These are phyloP conservation scores for Phasianus colchicus DNA, from an alignment of 2,113 vertebrate genomes.

Conservation along the genomic window DNA sequence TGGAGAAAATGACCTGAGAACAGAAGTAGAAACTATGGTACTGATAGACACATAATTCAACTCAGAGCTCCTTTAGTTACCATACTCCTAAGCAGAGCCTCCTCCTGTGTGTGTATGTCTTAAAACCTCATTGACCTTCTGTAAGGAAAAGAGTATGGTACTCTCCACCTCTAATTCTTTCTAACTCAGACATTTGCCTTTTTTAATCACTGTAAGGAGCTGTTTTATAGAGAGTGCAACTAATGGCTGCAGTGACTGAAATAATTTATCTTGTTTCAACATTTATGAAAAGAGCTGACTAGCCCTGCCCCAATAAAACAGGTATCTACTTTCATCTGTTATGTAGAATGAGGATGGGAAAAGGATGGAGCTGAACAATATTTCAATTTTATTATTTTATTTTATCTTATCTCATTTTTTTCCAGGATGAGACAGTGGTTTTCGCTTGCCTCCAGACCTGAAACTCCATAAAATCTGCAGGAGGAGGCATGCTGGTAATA, in stretches of 20 bases:
- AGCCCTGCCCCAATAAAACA: background rate
- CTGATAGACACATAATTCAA: background rate
- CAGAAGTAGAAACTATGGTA: background rate
- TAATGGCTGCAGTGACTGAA: background rate
- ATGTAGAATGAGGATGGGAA: background rate
- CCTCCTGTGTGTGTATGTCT: background rate
- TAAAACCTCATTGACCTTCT: background rate
- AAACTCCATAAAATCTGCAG: background rate
- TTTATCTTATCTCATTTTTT: background rate
- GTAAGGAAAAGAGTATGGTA: background rate
- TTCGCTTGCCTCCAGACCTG: background rate
- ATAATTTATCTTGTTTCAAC: background rate
- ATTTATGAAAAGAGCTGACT: background rate
- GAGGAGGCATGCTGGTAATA: background rate
- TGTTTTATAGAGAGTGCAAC: background rate
- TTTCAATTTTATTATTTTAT: background rate
- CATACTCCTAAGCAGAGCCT: background rate
- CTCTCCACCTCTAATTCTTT: background rate
- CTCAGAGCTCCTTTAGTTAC: background rate
- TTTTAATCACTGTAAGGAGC: background rate
- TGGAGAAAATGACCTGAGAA: background rate
- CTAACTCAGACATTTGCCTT: background rate
- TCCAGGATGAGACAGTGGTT: background rate
- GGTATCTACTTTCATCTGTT: background rate
- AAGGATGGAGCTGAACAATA: background rate